Base-by-base conservation (phyloP, 2,113 vertebrate species). In the Naja naja region DNA sequence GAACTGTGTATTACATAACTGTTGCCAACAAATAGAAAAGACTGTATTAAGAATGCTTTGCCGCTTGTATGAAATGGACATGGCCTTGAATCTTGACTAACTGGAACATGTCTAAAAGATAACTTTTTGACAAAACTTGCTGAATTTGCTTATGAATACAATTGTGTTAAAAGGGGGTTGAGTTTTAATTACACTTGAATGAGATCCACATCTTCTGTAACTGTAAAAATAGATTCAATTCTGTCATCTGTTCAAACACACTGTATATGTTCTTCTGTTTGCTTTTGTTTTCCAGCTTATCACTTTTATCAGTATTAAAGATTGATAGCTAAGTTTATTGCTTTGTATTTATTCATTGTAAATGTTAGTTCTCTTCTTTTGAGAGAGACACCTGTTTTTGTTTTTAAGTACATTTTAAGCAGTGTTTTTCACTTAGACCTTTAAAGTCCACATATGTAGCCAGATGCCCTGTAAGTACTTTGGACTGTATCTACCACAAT, bases 131-230 rank as follows among this genome's bases (percentile, higher is more conserved):
- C 1, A 27, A n/a, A 27, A 89, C 88, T 93, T 81, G 91, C 58
- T n/a, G 91, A 81, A 89, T 94, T 87, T 90, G 89, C 64, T 54
- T 92, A 23, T 69, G 89, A 94, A 94, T 92, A 91, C 95, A 95
- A 95, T 53, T 92, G 25, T 20, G 94, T 94, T 91, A 91, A 92
- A 58, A 81, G 55, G 90, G 52, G 30, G 8, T 85, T 89, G 39
- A 81, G 90, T 22, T 89, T 60, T 14, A 89, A 3, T 64, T 91
- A 56, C 47, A 88, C 11, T 92, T 87, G 85, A 49, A 1, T 0
- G 87, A 89, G 90, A 91, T 11, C 25, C 9, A 45, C n/a, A 34
- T 49, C 3, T 90, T 53, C 20, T 64, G 60, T 69, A 30, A 85
- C 30, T 86, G 49, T 56, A 18, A 89, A 93, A 93, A 86, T 86